Base-by-base conservation (phyloP, 2,113 vertebrate species). In the Tupaia tana region DNA sequence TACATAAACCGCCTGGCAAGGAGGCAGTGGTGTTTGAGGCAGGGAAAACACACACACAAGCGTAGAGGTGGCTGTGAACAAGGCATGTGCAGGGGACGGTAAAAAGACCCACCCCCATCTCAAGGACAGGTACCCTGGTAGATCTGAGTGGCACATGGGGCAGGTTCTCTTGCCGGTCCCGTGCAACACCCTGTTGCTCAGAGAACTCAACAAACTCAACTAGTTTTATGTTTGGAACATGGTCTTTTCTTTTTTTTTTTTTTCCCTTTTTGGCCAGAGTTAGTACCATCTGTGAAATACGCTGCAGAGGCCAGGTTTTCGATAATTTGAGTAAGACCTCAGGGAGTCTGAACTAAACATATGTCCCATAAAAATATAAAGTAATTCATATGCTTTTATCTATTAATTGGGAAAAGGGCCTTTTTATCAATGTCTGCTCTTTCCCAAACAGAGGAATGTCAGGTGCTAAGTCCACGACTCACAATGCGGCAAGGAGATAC, bases 331-430 rank as follows among this genome's bases (percentile, higher is more conserved):
- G 79, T 89, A 82, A 97, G 95, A 95, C 97, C 97, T 93, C 78
- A 64, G 96, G 93, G 90, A 96, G 92, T 84, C 97, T 93, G 78
- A 92, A 91, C 94, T 59, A 66, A 96, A 92, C 95, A 96, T 96
- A 96, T 97, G 96, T 89, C 95, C 86, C 95, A 89, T 93, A 91
- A 74, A 97, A 96, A 94, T 24, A 95, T 69, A 96, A 96, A 93
- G 82, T 77, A 66, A 96, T 27, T 95, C 90, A 94, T 58, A 93
- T 9, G 82, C 92, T 96, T 95, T 94, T 66, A 92, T 87, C 92
- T 95, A 96, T 92, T 94, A 95, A 97, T 77, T 95, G 94, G n/a
- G 52, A 77, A 86, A 94, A 52, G 59, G 70, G 29, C 31, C 74
- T 92, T 92, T 92, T 88, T 83, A 90, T 82, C 86, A 70, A 89